Evolutionary conservation across 2,888 invertebrate species (phyloP), one percentile per base, ranked within the genome.

Genomic region (Conops quadrifasciatus): DNA sequence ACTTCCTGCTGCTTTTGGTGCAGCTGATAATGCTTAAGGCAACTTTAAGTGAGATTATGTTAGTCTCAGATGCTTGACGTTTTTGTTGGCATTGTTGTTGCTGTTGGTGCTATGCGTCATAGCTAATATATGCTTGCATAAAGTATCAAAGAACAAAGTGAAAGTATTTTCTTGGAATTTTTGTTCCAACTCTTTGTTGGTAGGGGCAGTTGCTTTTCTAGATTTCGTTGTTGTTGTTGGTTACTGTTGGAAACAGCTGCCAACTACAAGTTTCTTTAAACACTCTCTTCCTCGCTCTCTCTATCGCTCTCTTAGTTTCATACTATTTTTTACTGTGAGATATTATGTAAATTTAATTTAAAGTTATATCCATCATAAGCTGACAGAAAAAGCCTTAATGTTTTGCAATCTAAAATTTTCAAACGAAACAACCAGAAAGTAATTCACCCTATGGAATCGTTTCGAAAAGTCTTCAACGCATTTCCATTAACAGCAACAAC

Each of bases 281-380:
- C 16, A 49, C 16, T 15, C n/a, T n/a, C n/a, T n/a, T n/a, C n/a
- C n/a, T 53, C 53, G 53, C n/a, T n/a, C n/a, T 53, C 16, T 53
- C 9, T 53, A 19, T 9, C 59, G 15, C 59, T 24, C 59, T 26
- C 15, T 16, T 7, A 1, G n/a, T n/a, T 4, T 9, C 15, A 59
- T 30, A n/a, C 59, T 3, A 28, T 26, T 30, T 26, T 30, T 26
- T 45, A n/a, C 43, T 62, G 62, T 45, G n/a, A 7, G 9, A 36
- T 43, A 70, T 71, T 69, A 45, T 78, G n/a, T 75, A 77, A 75
- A 75, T 75, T 74, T 73, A 76, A 75, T 75, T 73, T 71, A 71
- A 70, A 72, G 69, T 73, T 74, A 65, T 73, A 77, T 78, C 76
- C 77, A 78, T 78, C 76, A 75, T 72, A 73, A 72, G 69, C 72